Evolutionary conservation across 2,888 invertebrate species (phyloP), one percentile per base, ranked within the genome.

Genomic region (Leptopterna dolabrata): DNA sequence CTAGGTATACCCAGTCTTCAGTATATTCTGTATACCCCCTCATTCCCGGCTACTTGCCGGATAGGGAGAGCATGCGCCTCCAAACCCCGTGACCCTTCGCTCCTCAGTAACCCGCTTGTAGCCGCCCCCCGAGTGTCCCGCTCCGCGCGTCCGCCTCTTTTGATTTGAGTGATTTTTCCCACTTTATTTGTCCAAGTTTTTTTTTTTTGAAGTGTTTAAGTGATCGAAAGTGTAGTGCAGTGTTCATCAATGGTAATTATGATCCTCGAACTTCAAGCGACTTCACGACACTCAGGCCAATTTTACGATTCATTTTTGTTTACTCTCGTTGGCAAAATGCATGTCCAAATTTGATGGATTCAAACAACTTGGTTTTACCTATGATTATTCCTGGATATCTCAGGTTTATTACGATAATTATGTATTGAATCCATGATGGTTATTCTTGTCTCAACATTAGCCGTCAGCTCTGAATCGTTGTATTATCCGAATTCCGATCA

Each of bases 101-200:
- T 71, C 85, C 73, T 85, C 85, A 85, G 85, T 85, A 73, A 73
- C 85, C 73, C 85, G 85, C 85, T 43, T 73, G 85, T 85, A 29
- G 85, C 85, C 85, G 76, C 85, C 85, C 43, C 73, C 36, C 27
- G 78, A 45, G 47, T 85, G 85, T 76, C 73, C 9, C 76, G 71
- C 85, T 55, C 81, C 55, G n/a, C 76, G 71, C 73, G 27, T 6
- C 30, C 81, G 55, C 81, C 29, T 51, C 27, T n/a, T 78, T 14
- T 76, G n/a, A 45, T 43, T 78, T 73, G 73, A 73, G 16, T 41
- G 27, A 78, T 43, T 70, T 13, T 6, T 47, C 45, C 36, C 27
- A 19, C 19, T 73, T 45, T 45, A 73, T 43, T 76, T 47, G 19
- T 1, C n/a, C n/a, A 19, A 43, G 73, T 47, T 85, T 71, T 76